phyloP scores from a whole-genome alignment of 1,140 invertebrate genomes.

The Heliconius hermathena region DNA sequence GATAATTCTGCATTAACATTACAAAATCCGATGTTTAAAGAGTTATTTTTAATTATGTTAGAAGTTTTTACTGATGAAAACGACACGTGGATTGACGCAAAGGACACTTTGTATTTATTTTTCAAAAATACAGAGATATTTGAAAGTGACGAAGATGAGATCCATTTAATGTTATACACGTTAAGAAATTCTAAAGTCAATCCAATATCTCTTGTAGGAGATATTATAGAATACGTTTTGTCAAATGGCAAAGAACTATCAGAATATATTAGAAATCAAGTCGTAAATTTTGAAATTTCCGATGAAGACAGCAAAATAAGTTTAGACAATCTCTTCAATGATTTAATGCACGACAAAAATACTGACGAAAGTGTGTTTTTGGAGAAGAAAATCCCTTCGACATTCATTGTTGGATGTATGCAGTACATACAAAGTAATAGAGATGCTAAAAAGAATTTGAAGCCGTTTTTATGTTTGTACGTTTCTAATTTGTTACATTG shows the following conservation, averaged over 20 bases:
- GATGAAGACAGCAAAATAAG: conserved; percentile 54
- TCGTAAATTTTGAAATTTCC: conserved; percentile 61
- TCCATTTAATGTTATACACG: conserved; percentile 86
- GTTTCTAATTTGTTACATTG: conserved; percentile 71
- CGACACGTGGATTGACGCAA: conserved; percentile 69
- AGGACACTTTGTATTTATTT: conserved; percentile 78
- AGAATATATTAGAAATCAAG: conserved; percentile 59
- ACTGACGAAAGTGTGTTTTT: conserved; percentile 63
- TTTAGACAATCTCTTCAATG: conserved; percentile 70
- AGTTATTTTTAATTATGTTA: conserved; percentile 83
- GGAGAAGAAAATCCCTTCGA: conserved; percentile 69
- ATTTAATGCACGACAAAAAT: conserved; percentile 65
- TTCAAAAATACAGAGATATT: conserved; percentile 85
- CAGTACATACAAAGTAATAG: conserved; percentile 63
- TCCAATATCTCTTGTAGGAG: conserved; percentile 59
- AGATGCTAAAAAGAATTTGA: conserved; percentile 63
- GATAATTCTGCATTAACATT: conserved; percentile 83
- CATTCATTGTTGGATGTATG: conserved; percentile 73
- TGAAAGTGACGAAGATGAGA: conserved; percentile 83
- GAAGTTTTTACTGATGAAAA: conserved; percentile 80
- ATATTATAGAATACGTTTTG: conserved; percentile 68
- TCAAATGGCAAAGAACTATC: conserved; percentile 58
- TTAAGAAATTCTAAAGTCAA: conserved; percentile 58
- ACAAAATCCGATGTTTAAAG: conserved; percentile 83
- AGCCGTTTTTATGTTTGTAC: conserved; percentile 68